These are phyloP conservation scores for Callithrix jacchus DNA, from an alignment of 2,113 vertebrate species.

Conservation along the genomic window DNA sequence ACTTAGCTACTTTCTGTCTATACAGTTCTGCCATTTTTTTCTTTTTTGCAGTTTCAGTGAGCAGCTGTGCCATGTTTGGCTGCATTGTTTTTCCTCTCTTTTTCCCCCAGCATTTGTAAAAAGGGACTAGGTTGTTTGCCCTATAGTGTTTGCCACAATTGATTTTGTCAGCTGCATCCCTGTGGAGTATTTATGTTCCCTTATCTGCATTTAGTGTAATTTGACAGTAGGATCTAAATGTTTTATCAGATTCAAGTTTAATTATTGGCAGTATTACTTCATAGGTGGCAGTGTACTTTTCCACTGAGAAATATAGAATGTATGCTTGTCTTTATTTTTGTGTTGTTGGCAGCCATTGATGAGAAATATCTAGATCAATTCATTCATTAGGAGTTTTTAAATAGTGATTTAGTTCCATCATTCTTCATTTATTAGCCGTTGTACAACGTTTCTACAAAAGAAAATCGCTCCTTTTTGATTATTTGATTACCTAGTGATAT, in stretches of 20 bases:
- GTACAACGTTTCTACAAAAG: neutral
- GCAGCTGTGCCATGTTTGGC: neutral
- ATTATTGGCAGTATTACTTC: conserved; percentile 17
- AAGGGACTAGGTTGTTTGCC: neutral
- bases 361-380: neutral
- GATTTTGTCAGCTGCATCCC: neutral
- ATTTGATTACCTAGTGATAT: neutral
- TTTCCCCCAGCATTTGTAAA: neutral
- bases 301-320: neutral
- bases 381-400: conserved; percentile 24
- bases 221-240: neutral
- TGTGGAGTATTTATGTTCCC: neutral
- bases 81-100: neutral
- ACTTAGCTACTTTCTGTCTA: neutral
- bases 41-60: neutral
- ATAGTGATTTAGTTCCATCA: neutral
- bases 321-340: neutral
- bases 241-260: conserved; percentile 35
- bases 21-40: neutral
- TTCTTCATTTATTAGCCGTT: neutral
- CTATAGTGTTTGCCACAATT: neutral
- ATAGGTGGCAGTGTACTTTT: neutral
- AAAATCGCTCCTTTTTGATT: neutral
- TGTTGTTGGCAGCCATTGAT: neutral
- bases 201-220: conserved; percentile 16